These are phyloP conservation scores for Melanotaenia pygmaea DNA, from an alignment of 2,797 vertebrate species.

Conservation along the genomic window DNA sequence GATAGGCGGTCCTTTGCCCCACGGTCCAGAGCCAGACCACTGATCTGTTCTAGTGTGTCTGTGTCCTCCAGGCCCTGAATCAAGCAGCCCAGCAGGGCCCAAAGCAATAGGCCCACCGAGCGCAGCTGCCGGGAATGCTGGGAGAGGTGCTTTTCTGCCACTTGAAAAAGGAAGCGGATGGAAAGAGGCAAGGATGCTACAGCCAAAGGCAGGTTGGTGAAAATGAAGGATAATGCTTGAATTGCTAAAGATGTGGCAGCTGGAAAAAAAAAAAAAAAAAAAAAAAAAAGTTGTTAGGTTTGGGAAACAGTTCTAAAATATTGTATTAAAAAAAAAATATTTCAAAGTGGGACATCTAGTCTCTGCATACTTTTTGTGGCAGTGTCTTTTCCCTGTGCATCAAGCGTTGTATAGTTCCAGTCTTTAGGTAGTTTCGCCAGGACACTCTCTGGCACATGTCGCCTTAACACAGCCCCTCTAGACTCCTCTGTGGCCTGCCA, in stretches of 20 bases:
- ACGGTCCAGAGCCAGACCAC: constrained; percentile 84
- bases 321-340: too few relatives aligned
- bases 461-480: constrained; percentile 69
- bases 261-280: constrained; percentile 64
- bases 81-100: constrained; percentile 89
- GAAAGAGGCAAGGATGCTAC: constrained; percentile 92
- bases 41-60: constrained; percentile 86
- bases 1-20: constrained; percentile 87
- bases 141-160: constrained; percentile 91
- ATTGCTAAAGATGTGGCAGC: constrained; percentile 84
- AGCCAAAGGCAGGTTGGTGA: constrained; percentile 91
- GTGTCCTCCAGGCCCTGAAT: constrained; percentile 90
- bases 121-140: constrained; percentile 88
- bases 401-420: constrained; percentile 87
- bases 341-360: constrained; percentile 1
- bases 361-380: constrained; percentile 81
- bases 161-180: constrained; percentile 92
- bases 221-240: constrained; percentile 92
- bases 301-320: neutral
- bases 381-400: constrained; percentile 77
- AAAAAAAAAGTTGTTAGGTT: constrained; percentile 26
- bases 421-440: constrained; percentile 89
- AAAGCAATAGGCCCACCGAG: constrained; percentile 89
- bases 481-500: constrained; percentile 81
- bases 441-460: constrained; percentile 82